Percentiles rank a stretch among this genome's conserved stretches.
phyloP scores from a whole-genome alignment of 2,888 invertebrate genomes.

The Sphaerophoria rueppellii region DNA sequence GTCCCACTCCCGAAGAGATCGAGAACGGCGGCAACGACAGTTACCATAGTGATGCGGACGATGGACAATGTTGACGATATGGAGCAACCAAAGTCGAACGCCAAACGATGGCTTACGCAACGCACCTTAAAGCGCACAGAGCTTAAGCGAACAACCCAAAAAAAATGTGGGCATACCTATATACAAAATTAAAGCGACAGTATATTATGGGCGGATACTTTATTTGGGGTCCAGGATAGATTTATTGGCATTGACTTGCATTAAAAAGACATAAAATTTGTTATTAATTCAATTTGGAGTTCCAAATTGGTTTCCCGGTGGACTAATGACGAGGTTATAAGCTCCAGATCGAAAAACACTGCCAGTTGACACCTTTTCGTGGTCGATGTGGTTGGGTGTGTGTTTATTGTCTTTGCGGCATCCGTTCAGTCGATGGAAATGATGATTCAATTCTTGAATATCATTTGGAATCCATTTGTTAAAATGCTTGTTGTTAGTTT shows the following conservation, averaged over 20 bases:
- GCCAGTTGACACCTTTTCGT: constrained; percentile 68
- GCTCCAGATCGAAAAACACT: constrained; percentile 61
- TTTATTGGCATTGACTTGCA: constrained; percentile 67
- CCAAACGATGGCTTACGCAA: constrained; percentile 32
- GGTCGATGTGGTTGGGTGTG: background rate
- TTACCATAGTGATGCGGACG: background rate
- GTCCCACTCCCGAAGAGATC: constrained; percentile 43
- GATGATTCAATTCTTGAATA: constrained; percentile 46
- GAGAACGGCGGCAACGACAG: background rate
- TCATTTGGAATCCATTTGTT: constrained; percentile 12
- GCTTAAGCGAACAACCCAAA: constrained; percentile 46
- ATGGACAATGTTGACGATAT: constrained; percentile 18
- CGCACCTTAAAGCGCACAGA: constrained; percentile 40
- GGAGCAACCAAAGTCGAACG: constrained; percentile 43
- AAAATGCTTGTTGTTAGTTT: constrained; percentile 36
- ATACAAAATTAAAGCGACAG: background rate
- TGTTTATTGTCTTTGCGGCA: background rate
- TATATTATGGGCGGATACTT: constrained; percentile 66
- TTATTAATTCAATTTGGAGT: constrained; percentile 69
- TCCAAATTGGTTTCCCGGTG: constrained; percentile 56
- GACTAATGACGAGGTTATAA: constrained; percentile 65
- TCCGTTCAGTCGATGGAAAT: constrained; percentile 22
- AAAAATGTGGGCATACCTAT: constrained; percentile 53
- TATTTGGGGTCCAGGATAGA: constrained; percentile 65
- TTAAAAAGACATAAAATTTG: constrained; percentile 73